These are phyloP conservation scores for Aselliscus stoliczkanus DNA, from an alignment of 2,797 vertebrate genomes.

Conservation along the genomic window DNA sequence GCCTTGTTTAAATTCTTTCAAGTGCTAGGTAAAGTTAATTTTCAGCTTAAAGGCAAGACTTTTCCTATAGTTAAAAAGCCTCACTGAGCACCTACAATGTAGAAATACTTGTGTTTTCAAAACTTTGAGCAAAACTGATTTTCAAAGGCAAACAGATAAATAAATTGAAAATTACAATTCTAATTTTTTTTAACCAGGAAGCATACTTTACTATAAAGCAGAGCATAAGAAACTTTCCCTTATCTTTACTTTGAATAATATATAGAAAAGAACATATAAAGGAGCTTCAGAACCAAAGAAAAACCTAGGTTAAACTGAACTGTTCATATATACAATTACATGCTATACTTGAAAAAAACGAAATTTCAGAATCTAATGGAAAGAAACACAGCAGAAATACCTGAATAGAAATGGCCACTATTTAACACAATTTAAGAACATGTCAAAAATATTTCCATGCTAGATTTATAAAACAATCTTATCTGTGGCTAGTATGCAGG, in stretches of 20 bases:
- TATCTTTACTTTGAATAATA: not conserved
- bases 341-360: not conserved
- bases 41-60: not conserved
- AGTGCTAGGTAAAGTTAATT: conserved; percentile 11
- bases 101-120: not conserved
- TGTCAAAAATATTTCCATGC: not conserved
- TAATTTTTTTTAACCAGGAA: not conserved
- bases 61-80: not conserved
- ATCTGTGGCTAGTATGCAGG: not conserved
- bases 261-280: not conserved
- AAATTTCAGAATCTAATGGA: not conserved
- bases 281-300: not conserved
- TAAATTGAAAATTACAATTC: not conserved
- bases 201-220: not conserved
- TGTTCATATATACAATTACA: not conserved
- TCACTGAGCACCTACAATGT: not conserved
- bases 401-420: not conserved
- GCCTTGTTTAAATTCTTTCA: conserved; percentile 3
- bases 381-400: not conserved
- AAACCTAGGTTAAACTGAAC: not conserved
- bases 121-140: not conserved
- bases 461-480: not conserved
- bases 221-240: not conserved
- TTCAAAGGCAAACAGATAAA: conserved; percentile 38
- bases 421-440: not conserved